Evolutionary conservation across 2,797 vertebrate genomes (phyloP).

Genomic region (Semaprochilodus insignis): DNA sequence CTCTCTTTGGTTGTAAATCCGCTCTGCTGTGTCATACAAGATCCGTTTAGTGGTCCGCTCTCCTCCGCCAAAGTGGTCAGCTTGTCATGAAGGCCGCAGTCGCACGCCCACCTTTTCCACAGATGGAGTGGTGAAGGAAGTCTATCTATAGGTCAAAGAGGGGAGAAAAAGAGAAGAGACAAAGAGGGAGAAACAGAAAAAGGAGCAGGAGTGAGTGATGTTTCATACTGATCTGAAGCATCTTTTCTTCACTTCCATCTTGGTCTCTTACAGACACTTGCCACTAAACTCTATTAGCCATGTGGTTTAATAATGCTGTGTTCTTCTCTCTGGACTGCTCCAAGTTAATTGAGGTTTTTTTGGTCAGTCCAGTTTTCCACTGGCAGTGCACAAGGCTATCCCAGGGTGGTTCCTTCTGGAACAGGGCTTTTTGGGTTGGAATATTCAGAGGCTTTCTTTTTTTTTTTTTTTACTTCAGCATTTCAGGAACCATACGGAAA

Average conservation of each 20-base stretch:
- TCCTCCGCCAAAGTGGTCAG: slow-evolving; percentile 41
- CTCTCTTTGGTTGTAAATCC: slow-evolving; percentile 75
- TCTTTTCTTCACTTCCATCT: slow-evolving; percentile 55
- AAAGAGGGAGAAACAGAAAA: slow-evolving; percentile 8
- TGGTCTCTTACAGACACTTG: slow-evolving; percentile 83
- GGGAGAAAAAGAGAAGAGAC: background rate
- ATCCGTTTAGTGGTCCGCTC: slow-evolving; percentile 64
- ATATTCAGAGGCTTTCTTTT: slow-evolving; percentile 47
- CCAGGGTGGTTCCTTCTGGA: slow-evolving; percentile 84
- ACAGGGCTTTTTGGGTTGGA: slow-evolving; percentile 75
- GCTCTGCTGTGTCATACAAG: slow-evolving; percentile 70
- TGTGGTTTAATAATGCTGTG: slow-evolving; percentile 84
- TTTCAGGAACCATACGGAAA: slow-evolving; percentile 63
- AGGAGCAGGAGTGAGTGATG: background rate
- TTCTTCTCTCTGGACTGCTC: slow-evolving; percentile 81
- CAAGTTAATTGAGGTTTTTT: slow-evolving; percentile 87
- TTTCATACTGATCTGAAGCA: slow-evolving; percentile 49
- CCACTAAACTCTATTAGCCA: slow-evolving; percentile 85
- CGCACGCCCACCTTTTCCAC: slow-evolving; percentile 6
- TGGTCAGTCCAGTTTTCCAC: slow-evolving; percentile 87
- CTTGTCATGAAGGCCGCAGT: slow-evolving; percentile 19
- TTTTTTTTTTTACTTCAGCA: slow-evolving; percentile 66
- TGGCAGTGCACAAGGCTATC: slow-evolving; percentile 84
- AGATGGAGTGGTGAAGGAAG: slow-evolving; percentile 21
- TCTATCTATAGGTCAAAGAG: slow-evolving; percentile 14